phyloP scores from a whole-genome alignment of 2,797 vertebrate genomes.

The Peromyscus eremicus region DNA sequence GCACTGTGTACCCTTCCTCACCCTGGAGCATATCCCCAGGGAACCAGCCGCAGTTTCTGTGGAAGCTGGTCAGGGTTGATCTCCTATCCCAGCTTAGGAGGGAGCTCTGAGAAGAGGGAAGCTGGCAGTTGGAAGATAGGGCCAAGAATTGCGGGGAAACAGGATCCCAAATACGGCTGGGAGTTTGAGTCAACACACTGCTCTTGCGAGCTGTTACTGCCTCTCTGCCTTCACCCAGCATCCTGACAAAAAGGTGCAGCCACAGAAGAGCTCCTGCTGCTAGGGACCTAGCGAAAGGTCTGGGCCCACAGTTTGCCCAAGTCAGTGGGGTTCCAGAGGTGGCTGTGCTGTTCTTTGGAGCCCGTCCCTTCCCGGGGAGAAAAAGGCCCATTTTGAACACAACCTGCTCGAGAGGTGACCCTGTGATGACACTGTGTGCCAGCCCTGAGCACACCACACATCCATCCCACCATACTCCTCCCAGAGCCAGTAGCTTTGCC shows the following conservation, averaged over 20 bases:
- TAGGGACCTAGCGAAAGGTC: accelerated
- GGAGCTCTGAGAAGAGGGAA: neutral
- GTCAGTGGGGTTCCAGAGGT: neutral
- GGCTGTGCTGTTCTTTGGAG: neutral
- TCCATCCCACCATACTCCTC: slow-evolving; percentile 48
- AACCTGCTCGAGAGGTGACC: neutral
- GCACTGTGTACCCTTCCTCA: neutral
- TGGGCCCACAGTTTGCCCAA: accelerated
- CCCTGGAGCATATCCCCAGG: neutral
- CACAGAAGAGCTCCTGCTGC: neutral
- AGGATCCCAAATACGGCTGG: neutral
- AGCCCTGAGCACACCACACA: neutral
- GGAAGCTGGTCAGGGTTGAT: neutral
- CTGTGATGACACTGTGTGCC: neutral
- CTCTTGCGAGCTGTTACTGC: too few relatives aligned
- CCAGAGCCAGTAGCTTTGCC: slow-evolving; percentile 45
- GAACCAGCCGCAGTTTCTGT: neutral
- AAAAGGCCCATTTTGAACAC: neutral
- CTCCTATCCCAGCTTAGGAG: neutral
- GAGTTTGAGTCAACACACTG: neutral
- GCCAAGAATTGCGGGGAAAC: too few relatives aligned
- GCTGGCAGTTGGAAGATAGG: too few relatives aligned
- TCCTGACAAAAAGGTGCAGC: accelerated
- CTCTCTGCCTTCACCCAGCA: neutral
- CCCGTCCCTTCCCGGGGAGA: neutral